Base-by-base conservation (phyloP, 1,140 invertebrate genomes). In the Lepidotrigona ventralis region DNA sequence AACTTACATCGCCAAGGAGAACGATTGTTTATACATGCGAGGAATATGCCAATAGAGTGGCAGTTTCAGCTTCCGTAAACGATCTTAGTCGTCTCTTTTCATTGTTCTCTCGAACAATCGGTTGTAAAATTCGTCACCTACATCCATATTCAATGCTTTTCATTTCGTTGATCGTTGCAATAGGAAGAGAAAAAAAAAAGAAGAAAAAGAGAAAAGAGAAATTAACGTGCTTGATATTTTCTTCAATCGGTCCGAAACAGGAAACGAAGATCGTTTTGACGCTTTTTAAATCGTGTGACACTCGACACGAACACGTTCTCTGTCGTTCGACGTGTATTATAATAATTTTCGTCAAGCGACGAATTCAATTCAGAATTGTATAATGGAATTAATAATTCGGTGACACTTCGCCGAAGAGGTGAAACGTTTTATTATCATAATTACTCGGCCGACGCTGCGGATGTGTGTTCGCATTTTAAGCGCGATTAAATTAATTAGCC, bases 401-500 rank as follows among this genome's bases (percentile, higher is more conserved):
- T 64, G 78, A 79, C 72, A 54, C 63, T 83, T 58, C 33, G 17
- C 56, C 64, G 51, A n/a, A n/a, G 39, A 53, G 69, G 69, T 80
- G 80, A 80, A 82, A 70, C 70, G 51, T n/a, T n/a, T n/a, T 77
- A 77, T 82, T 82, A 82, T 60, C 64, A 60, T 70, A 58, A 84
- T 79, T 54, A n/a, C 58, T 15, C 19, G 53, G 29, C 56, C 21
- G 51, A 39, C 51, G 39, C 56, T 33, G 58, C 26, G 73, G 12
- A 71, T 26, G 56, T 12, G 46, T 29, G 64, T 68, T 33, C 64
- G 64, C 54, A 14, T 80, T 68, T 80, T 33, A 74, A 73, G 53
- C 1, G 53, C 63, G 80, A 84, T 80, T 73, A 80, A 84, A 74
- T 80, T 84, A 79, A 80, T 84, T 80, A 29, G 33, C 78, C 39